These are phyloP conservation scores for Microctonus aethiopoides DNA, from an alignment of 2,888 invertebrate species.

Conservation along the genomic window DNA sequence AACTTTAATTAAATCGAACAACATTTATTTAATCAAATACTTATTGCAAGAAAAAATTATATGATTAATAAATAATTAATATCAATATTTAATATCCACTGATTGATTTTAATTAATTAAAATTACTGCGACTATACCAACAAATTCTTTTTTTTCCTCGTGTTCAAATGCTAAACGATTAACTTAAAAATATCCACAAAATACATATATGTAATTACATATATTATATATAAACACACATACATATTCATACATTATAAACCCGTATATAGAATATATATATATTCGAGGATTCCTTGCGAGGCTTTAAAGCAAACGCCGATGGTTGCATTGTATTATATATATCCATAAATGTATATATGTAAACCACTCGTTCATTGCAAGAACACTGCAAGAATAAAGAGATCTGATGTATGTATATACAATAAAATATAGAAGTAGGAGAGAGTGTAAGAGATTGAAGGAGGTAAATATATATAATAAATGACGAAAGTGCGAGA, in stretches of 20 bases:
- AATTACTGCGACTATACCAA: too few relatives aligned
- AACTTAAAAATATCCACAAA: too few relatives aligned
- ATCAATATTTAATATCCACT: too few relatives aligned
- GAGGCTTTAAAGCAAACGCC: constrained; percentile 44
- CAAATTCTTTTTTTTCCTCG: too few relatives aligned
- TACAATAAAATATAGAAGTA: background rate
- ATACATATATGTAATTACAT: too few relatives aligned
- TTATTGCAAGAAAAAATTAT: too few relatives aligned
- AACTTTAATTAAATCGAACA: too few relatives aligned
- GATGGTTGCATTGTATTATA: constrained; percentile 58
- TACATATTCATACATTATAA: background rate
- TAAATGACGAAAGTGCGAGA: constrained; percentile 41
- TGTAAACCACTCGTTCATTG: constrained; percentile 32
- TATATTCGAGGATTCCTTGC: background rate
- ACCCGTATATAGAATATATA: background rate
- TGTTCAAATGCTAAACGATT: too few relatives aligned
- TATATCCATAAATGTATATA: constrained; percentile 27
- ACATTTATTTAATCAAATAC: too few relatives aligned
- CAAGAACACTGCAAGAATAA: constrained; percentile 41
- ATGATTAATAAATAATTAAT: too few relatives aligned
- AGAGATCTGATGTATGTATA: constrained; percentile 25
- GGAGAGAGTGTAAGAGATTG: background rate
- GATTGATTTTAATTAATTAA: too few relatives aligned
- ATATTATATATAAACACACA: too few relatives aligned
- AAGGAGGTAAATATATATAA: constrained; percentile 8